Base-by-base conservation (phyloP, 2,888 invertebrate genomes). In the Strigamia crassipes region DNA sequence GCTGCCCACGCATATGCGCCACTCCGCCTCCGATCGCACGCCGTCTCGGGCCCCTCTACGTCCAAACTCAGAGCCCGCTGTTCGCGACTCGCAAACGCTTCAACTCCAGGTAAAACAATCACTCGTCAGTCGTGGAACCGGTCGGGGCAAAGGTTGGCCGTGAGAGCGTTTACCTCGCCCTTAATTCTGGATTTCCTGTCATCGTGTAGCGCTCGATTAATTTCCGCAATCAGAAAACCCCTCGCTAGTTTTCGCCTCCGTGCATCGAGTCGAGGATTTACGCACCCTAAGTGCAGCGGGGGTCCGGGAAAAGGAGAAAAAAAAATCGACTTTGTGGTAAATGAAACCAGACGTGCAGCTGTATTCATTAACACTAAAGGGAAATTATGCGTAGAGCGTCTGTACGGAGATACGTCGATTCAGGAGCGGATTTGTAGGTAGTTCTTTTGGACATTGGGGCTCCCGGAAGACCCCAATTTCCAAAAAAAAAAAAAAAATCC, bases 1-100 rank as follows among this genome's bases (percentile, higher is more conserved):
- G 86, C 94, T 94, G 84, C 90, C 94, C 89, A 93, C 94, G 89
- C 91, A 92, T 79, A 92, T 92, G 87, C 93, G 93, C 86, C 82
- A 78, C 77, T 89, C 5, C 90, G 89, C 81, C 88, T 87, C 41
- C 87, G 88, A 83, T 90, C 77, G 81, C 41, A 34, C 56, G 78
- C 46, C 78, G 46, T 46, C 78, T 42, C 73, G 66, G 23, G 31
- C 38, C 80, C 41, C 80, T 81, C 80, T 81, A 79, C 27, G 41
- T 82, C 31, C 73, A 73, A 1, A 18, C 73, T 73, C 73, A 1
- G 4, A 13, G 21, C 5, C 4, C n/a, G n/a, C 12, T 13, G 6
- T n/a, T 10, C 61, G 9, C 21, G 18, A 66, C 61, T 1, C 13
- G 46, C 13, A 66, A 66, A 23, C 61, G 61, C 21, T 21, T 23